These are phyloP conservation scores for Myiozetetes cayanensis DNA, from an alignment of 2,113 vertebrate genomes.

Conservation along the genomic window DNA sequence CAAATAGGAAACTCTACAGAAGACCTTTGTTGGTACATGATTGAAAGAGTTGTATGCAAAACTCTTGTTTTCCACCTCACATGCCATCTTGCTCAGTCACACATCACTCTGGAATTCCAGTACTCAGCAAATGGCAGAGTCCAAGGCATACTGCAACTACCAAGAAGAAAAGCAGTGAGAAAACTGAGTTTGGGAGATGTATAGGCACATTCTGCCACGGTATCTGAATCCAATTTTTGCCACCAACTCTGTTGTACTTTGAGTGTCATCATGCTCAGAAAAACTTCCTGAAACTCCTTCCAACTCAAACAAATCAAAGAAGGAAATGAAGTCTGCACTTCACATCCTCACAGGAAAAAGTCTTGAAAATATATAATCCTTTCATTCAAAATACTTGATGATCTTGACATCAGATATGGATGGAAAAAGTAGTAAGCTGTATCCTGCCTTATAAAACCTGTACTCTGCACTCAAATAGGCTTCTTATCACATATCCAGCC, in stretches of 20 bases:
- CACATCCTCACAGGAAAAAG: background rate
- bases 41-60: background rate
- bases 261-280: background rate
- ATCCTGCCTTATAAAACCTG: background rate
- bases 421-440: background rate
- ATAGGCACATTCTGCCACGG: background rate
- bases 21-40: background rate
- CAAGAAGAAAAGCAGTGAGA: background rate
- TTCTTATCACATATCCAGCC: background rate
- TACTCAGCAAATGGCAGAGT: rapidly evolving
- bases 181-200: rapidly evolving
- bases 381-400: background rate
- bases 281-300: background rate
- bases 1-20: background rate
- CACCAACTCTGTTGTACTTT: background rate
- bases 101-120: background rate
- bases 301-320: background rate
- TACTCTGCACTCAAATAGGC: background rate
- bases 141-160: background rate
- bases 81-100: background rate
- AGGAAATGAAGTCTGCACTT: background rate
- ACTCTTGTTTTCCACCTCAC: background rate
- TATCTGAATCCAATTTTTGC: background rate
- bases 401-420: background rate
- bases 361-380: background rate